Evolutionary conservation across 1,140 invertebrate species (phyloP), one percentile per base, ranked within the genome.

Genomic region (Plutomurus gul): DNA sequence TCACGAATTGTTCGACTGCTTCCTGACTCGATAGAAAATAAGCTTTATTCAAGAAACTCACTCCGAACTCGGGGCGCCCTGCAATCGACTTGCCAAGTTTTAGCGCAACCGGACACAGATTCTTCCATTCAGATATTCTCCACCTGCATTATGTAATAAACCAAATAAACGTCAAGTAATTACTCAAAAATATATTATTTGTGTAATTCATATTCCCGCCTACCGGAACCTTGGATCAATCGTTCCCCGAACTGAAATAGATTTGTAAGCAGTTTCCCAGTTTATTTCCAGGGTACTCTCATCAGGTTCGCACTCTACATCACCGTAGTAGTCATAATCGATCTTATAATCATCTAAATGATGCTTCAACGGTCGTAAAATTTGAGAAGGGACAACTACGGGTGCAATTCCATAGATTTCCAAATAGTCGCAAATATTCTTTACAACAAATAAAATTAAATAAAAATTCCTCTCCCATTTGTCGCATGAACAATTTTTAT

Each of bases 101-200:
- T 11, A 82, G 72, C 3, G 81, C 78, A 8, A 82, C 81, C 4
- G 81, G 81, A 51, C 81, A 82, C 0, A 82, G 30, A 51, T 82
- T 82, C 47, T 75, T 80, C 81, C 81, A 82, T 36, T 27, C n/a
- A 4, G 75, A 77, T 3, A 82, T 56, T 33, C 72, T 56, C 81
- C 81, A 82, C 13, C 76, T 74, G 40, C n/a, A n/a, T n/a, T n/a
- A n/a, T n/a, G n/a, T n/a, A n/a, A n/a, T n/a, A n/a, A n/a, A n/a
- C n/a, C n/a, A n/a, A n/a, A n/a, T n/a, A n/a, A n/a, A n/a, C n/a
- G n/a, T n/a, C n/a, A n/a, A n/a, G n/a, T n/a, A n/a, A n/a, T n/a
- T n/a, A n/a, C n/a, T n/a, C n/a, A n/a, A n/a, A n/a, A n/a, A n/a
- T n/a, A n/a, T n/a, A n/a, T n/a, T n/a, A 46, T 60, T 65, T 20